phyloP scores from a whole-genome alignment of 2,888 invertebrate genomes.

The Aphodius sticticus region DNA sequence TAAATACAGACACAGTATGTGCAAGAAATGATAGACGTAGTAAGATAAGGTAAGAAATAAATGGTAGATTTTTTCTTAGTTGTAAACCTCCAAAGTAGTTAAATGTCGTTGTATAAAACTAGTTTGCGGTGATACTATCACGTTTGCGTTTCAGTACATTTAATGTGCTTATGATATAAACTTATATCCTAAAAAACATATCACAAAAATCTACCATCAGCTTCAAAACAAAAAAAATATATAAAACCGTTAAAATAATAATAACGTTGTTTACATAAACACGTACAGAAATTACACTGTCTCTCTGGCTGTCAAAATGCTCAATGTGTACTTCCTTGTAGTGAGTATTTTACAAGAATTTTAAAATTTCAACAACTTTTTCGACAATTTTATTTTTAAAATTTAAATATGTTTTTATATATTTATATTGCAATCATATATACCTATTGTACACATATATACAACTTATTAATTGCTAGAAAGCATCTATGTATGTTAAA shows the following conservation, averaged over 20 bases:
- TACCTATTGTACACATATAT: background rate
- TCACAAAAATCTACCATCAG: background rate
- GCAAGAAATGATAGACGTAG: conserved; percentile 5
- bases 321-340: background rate
- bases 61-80: background rate
- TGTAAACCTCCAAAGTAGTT: background rate
- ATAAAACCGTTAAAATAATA: background rate
- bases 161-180: background rate
- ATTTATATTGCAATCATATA: background rate
- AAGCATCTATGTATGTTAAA: background rate
- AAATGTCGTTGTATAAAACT: background rate
- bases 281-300: background rate
- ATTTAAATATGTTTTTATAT: background rate
- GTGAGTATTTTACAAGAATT: background rate
- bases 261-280: background rate
- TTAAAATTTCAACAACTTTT: background rate
- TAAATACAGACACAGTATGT: conserved; percentile 11
- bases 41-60: background rate
- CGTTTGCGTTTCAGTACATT: background rate
- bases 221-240: background rate
- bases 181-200: background rate
- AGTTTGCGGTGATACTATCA: conserved; percentile 4
- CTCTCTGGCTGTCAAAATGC: background rate
- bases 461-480: background rate
- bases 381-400: background rate